Percentiles rank a stretch among this genome's conserved stretches.
Conservation (phyloP, 2,797 vertebrate genomes). For the Pangasius macronema region DNA sequence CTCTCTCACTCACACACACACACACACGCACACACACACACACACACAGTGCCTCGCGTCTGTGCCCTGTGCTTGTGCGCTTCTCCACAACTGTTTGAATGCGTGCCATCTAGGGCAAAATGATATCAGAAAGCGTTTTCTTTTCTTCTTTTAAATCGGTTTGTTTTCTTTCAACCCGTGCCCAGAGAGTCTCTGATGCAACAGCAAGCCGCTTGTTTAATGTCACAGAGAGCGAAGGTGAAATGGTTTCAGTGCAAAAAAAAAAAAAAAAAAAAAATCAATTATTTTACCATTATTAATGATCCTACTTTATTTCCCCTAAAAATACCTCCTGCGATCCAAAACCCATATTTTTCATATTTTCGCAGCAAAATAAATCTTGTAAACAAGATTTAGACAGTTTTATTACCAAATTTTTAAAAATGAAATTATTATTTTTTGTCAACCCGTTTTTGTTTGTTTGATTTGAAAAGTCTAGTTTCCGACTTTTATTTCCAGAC, state of each 20-base stretch:
- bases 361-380: not conserved
- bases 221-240: not conserved
- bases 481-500: not conserved
- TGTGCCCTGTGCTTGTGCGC: slow-evolving; percentile 34
- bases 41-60: slow-evolving; percentile 2
- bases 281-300: not conserved
- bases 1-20: slow-evolving; percentile 45
- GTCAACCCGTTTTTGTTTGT: not conserved
- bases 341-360: not conserved
- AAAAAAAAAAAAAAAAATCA: not conserved
- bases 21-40: slow-evolving; percentile 4
- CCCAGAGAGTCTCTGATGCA: not conserved
- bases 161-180: not conserved
- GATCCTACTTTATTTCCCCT: not conserved
- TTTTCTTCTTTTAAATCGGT: not conserved
- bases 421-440: not conserved
- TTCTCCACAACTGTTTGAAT: slow-evolving; percentile 38
- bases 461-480: not conserved
- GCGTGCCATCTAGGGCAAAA: slow-evolving; percentile 22
- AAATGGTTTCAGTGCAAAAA: not conserved
- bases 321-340: too few relatives aligned
- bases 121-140: slow-evolving; percentile 14
- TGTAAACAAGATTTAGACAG: not conserved
- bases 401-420: not conserved
- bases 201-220: not conserved